These are phyloP conservation scores for Chymomyza caudatula DNA, from an alignment of 2,888 invertebrate genomes.

Conservation along the genomic window DNA sequence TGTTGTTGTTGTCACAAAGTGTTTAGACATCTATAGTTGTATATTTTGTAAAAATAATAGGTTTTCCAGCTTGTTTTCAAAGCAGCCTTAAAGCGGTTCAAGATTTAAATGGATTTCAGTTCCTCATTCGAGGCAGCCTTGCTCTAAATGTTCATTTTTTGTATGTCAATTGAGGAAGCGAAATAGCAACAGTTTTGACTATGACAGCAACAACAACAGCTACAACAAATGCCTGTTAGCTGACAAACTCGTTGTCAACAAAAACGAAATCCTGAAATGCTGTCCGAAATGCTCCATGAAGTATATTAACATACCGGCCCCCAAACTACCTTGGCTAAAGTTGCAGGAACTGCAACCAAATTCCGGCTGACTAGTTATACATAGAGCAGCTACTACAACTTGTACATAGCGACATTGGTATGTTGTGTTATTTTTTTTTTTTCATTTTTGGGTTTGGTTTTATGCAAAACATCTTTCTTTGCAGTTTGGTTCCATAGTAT, in stretches of 20 bases:
- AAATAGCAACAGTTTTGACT: not conserved
- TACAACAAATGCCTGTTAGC: not conserved
- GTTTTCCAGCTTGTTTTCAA: too few relatives aligned
- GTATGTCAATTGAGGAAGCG: too few relatives aligned
- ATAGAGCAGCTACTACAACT: not conserved
- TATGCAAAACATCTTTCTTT: not conserved
- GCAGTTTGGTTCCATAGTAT: not conserved
- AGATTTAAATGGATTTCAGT: too few relatives aligned
- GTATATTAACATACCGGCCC: slow-evolving; percentile 65
- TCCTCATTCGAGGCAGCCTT: too few relatives aligned
- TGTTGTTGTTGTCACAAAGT: too few relatives aligned
- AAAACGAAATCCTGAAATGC: slow-evolving; percentile 56
- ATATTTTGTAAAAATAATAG: too few relatives aligned
- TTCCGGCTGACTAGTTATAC: not conserved
- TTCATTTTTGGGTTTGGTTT: too few relatives aligned
- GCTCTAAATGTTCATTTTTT: too few relatives aligned
- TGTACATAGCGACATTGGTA: too few relatives aligned
- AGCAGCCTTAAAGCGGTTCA: too few relatives aligned
- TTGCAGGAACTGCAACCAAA: slow-evolving; percentile 19
- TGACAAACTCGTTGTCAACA: slow-evolving; percentile 63
- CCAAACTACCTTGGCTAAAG: slow-evolving; percentile 46
- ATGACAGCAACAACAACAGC: not conserved
- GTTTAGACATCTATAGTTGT: too few relatives aligned
- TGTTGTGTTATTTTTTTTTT: too few relatives aligned
- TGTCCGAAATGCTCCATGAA: not conserved